Conservation (phyloP, 92 coral and sea anemone genomes). For the Zoanthus solanderi region DNA sequence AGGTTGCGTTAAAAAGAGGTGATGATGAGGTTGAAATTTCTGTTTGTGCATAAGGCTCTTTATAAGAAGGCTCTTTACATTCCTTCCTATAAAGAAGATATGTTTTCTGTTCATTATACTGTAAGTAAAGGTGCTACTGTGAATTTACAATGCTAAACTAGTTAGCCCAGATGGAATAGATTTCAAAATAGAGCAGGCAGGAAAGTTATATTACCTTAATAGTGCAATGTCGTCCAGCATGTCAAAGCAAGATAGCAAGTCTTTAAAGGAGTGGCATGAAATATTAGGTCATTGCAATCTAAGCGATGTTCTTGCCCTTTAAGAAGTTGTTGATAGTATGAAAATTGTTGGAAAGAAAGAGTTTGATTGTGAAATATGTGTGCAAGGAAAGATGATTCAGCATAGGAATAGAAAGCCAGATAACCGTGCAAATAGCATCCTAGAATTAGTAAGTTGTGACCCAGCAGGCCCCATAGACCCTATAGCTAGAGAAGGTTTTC, state of each 20-base stretch:
- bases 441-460: background rate
- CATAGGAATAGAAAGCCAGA: constrained; percentile 32
- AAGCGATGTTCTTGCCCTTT: constrained; percentile 36
- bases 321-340: constrained; percentile 61
- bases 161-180: constrained; percentile 36
- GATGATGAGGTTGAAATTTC: too few relatives aligned
- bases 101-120: constrained; percentile 63
- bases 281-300: constrained; percentile 59
- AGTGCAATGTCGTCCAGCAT: background rate
- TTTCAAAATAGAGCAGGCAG: constrained; percentile 54
- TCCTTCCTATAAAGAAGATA: constrained; percentile 33
- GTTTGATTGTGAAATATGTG: constrained; percentile 51
- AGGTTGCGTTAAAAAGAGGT: too few relatives aligned
- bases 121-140: constrained; percentile 54
- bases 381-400: constrained; percentile 18
- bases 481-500: constrained; percentile 15
- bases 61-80: too few relatives aligned
- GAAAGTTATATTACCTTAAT: constrained; percentile 52
- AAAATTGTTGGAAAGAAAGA: constrained; percentile 38
- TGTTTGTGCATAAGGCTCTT: too few relatives aligned
- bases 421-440: constrained; percentile 37
- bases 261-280: constrained; percentile 32
- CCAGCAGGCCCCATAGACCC: too few relatives aligned
- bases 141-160: constrained; percentile 43
- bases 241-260: too few relatives aligned